Base-by-base conservation (phyloP, 1,140 invertebrate genomes). In the Alviniconcha marisindica region DNA sequence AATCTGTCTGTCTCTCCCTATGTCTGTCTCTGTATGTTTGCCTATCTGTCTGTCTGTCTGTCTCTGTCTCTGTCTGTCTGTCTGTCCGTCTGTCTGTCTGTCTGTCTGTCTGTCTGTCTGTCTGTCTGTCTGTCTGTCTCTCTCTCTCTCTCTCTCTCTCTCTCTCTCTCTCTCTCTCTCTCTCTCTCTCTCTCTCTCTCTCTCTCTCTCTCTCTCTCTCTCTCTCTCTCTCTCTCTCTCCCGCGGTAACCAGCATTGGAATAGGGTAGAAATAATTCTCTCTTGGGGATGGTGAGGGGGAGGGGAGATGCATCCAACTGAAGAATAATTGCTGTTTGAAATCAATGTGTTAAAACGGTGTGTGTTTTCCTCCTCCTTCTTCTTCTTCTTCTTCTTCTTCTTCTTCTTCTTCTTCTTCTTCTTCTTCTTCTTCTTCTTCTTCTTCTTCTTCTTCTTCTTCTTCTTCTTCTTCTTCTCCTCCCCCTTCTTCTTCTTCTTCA, bases 101-200 rank as follows among this genome's bases (percentile, higher is more conserved):
- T 24, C n/a, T n/a, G n/a, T n/a, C n/a, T n/a, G n/a, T n/a, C n/a
- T n/a, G n/a, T n/a, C n/a, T n/a, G n/a, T n/a, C n/a, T 14, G n/a
- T 12, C 42, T 78, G 10, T 18, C 51, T 31, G n/a, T 78, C 1
- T 36, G 5, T 63, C n/a, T 28, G 54, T 80, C 24, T 33, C n/a
- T 69, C 73, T 48, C 33, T 33, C 28, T 5, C 14, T 24, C n/a
- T 54, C 38, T 48, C 28, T 77, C 54, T 38, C 73, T 78, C 42
- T 78, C 0, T 73, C 63, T 63, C 56, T 54, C 79, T 40, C 33
- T 69, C 40, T 28, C 42, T n/a, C 21, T n/a, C 76, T 51, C n/a
- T 38, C 28, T 42, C 40, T 40, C 24, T 38, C 40, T 60, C 60
- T 56, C 42, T 73, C 33, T 73, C 76, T 79, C 42, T 56, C 76